Evolutionary conservation across 2,888 invertebrate genomes (phyloP), one percentile per base, ranked within the genome.

Genomic region (Diaphora mendica): DNA sequence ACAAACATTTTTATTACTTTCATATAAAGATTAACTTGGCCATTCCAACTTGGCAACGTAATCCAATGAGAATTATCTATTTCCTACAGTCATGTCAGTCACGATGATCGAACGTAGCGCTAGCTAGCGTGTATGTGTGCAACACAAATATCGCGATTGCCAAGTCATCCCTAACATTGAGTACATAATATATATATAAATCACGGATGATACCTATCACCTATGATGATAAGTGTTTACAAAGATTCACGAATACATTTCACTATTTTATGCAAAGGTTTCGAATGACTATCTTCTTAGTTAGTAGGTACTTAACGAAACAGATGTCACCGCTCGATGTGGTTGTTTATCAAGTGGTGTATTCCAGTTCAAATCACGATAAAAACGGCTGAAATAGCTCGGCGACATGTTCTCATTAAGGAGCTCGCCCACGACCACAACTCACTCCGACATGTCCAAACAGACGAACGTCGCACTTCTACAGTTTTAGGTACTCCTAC

Each of bases 271-370:
- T 59, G 59, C 26, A 26, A 59, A 59, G 3, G 13, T 55, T 59
- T 26, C 0, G 20, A 48, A 20, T 5, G 48, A 48, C 15, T 20
- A 48, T 20, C 48, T 48, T 20, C 48, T 48, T 48, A 48, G 20
- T 48, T 48, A 48, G 20, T 48, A 48, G 48, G 48, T 48, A 48
- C 20, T 48, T 48, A 48, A 20, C 55, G 11, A 0, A 69, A 20
- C 48, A 55, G 75, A 73, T 69, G 55, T 78, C 71, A 67, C 68
- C 71, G 55, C 71, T 44, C 62, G 42, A 72, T 72, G 59, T 67
- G 42, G 42, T 62, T 42, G 71, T 62, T 67, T 67, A 59, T 71
- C 71, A 62, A 67, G 59, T 59, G 42, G 55, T 35, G 23, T 66
- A 42, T 33, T 71, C 44, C 62, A 48, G 64, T 44, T 44, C n/a